These are phyloP conservation scores for Aphidius ervi DNA, from an alignment of 1,140 invertebrate species.

Conservation along the genomic window DNA sequence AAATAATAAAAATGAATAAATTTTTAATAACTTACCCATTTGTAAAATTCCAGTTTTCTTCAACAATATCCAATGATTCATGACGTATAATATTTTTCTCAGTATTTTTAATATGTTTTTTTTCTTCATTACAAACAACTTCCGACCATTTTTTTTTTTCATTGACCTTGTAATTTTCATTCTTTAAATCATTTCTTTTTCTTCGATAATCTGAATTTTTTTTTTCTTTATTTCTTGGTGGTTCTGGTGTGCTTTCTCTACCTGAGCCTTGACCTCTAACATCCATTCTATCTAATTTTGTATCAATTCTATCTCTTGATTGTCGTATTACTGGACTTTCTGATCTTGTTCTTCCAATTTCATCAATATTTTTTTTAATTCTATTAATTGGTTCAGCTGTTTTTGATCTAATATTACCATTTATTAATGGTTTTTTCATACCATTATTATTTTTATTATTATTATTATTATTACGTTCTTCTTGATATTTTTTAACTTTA, in stretches of 20 bases:
- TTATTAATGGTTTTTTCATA: slow-evolving; percentile 25
- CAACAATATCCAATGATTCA: slow-evolving; percentile 25
- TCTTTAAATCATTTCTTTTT: slow-evolving; percentile 25
- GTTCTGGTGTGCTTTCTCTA: slow-evolving; percentile 56
- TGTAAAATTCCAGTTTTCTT: slow-evolving; percentile 32
- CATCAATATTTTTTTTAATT: slow-evolving; percentile 18
- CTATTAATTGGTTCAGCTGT: slow-evolving; percentile 16
- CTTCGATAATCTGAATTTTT: slow-evolving; percentile 30
- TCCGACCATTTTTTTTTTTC: slow-evolving; percentile 21
- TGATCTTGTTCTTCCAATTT: slow-evolving; percentile 26
- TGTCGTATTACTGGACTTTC: slow-evolving; percentile 28
- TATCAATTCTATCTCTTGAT: slow-evolving; percentile 17
- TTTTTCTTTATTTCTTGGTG: slow-evolving; percentile 25
- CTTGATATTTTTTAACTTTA: slow-evolving; percentile 22
- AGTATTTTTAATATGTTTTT: slow-evolving; percentile 27
- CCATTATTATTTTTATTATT: slow-evolving; percentile 11
- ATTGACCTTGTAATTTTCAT: slow-evolving; percentile 16
- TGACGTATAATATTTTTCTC: slow-evolving; percentile 26
- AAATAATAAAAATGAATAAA: slow-evolving; percentile 14
- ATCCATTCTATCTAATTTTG: slow-evolving; percentile 1
- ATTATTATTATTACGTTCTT: background rate
- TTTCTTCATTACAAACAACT: slow-evolving; percentile 21
- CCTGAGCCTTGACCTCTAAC: slow-evolving; percentile 56
- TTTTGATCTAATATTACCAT: slow-evolving; percentile 26
- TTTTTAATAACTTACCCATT: slow-evolving; percentile 25